phyloP scores from a whole-genome alignment of 2,888 invertebrate genomes.

The Nematopogon swammerdamellus region DNA sequence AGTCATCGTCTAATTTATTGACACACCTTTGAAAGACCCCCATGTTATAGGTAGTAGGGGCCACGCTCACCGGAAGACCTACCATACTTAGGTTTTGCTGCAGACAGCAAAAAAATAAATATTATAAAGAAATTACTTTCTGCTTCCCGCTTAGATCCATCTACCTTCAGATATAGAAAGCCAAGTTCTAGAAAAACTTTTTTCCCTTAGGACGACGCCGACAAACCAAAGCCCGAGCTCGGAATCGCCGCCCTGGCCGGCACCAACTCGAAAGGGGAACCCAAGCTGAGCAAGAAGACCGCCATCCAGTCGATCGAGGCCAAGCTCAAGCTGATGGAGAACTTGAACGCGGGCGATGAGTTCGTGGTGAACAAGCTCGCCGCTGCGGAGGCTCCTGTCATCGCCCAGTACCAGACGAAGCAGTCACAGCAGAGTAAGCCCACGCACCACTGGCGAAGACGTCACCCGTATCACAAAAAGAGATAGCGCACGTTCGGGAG shows the following conservation, averaged over 20 bases:
- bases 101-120: too few relatives aligned
- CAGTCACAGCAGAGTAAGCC: conserved; percentile 37
- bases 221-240: conserved; percentile 71
- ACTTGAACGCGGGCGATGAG: conserved; percentile 64
- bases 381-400: conserved; percentile 62
- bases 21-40: too few relatives aligned
- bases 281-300: conserved; percentile 69
- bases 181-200: too few relatives aligned
- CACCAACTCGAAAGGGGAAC: conserved; percentile 43
- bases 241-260: conserved; percentile 77
- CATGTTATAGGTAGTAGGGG: too few relatives aligned
- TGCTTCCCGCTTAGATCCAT: too few relatives aligned
- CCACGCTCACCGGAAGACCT: too few relatives aligned
- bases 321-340: conserved; percentile 78
- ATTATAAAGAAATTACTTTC: too few relatives aligned
- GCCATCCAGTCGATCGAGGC: conserved; percentile 88
- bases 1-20: too few relatives aligned
- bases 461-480: conserved; percentile 49
- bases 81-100: too few relatives aligned
- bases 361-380: conserved; percentile 71
- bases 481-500: conserved; percentile 23
- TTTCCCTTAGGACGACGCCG: conserved; percentile 80
- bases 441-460: conserved; percentile 29
- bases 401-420: conserved; percentile 65
- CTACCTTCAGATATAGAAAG: too few relatives aligned